These are phyloP conservation scores for Cuniculus paca DNA, from an alignment of 2,797 vertebrate genomes.

Conservation along the genomic window DNA sequence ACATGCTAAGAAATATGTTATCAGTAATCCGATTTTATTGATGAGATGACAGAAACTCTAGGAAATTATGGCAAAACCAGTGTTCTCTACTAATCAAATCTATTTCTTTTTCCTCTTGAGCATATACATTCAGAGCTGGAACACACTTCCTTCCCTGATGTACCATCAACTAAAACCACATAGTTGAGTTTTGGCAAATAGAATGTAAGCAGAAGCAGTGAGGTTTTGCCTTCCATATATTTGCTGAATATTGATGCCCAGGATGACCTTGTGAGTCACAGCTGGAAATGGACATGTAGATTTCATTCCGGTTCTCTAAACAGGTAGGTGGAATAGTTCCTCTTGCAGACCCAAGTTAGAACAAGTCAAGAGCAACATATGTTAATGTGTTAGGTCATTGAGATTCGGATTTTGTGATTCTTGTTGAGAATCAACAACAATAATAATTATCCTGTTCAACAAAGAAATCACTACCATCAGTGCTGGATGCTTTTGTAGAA, in stretches of 20 bases:
- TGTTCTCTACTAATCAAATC: background rate
- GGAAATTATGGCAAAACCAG: background rate
- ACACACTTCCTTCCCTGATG: background rate
- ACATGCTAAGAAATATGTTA: background rate
- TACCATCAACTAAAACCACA: background rate
- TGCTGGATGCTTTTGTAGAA: background rate
- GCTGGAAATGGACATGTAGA: background rate
- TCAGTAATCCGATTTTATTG: background rate
- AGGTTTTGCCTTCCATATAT: background rate
- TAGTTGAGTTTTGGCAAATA: background rate
- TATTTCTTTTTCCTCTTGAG: slow-evolving; percentile 41
- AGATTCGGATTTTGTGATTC: slow-evolving; percentile 55
- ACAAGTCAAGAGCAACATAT: background rate
- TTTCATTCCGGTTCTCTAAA: background rate
- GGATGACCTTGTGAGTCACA: slow-evolving; percentile 22
- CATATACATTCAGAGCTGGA: background rate
- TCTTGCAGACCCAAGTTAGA: background rate
- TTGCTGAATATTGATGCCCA: background rate
- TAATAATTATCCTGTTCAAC: slow-evolving; percentile 16
- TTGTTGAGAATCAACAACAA: background rate
- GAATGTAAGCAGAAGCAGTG: background rate
- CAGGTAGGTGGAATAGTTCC: background rate
- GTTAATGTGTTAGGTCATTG: background rate
- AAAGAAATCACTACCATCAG: background rate
- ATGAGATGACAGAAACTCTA: slow-evolving; percentile 14